Evolutionary conservation across 2,797 vertebrate species (phyloP), one percentile per base, ranked within the genome.

Genomic region (Pyrocephalus nanus): DNA sequence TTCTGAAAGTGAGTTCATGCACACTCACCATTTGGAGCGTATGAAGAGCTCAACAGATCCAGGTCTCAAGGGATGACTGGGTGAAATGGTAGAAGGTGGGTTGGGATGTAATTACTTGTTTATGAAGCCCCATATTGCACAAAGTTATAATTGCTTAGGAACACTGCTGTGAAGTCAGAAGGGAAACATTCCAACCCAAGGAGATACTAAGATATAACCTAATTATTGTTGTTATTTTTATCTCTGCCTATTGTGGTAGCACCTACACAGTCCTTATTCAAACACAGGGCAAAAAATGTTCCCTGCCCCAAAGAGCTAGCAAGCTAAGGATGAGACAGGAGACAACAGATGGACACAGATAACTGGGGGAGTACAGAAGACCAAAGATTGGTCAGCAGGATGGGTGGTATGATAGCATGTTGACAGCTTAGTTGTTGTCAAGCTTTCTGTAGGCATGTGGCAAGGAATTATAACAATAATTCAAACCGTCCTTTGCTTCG

Each of bases 321-420:
- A 88, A 69, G 58, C n/a, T 83, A 57, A 74, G 55, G 72, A 93
- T 91, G 86, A 91, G 79, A 90, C 12, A 76, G 69, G 58, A 97
- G 95, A 95, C 86, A 79, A 93, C 95, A 97, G 95, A 97, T 96
- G 96, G 95, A 97, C 95, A 95, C 53, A 86, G 50, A 88, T 82
- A 96, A 76, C 88, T 71, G 95, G 92, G 20, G 96, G 94, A 95
- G 96, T 95, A 67, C 57, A 85, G 83, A 90, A 84, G 67, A 88
- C 79, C 55, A 84, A 88, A 95, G 90, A 84, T 74, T 96, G 95
- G 96, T 96, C 95, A 96, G 80, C 91, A 80, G 83, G 71, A 92
- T 87, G 80, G 91, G 86, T 86, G 86, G 70, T 88, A 88, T 86
- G 87, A 94, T 91, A 58, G 91, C 88, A 96, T 57, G 74, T 90